Percentiles rank a stretch among this genome's conserved stretches.
Evolutionary conservation across 2,797 vertebrate species (phyloP).

Genomic region (Aldrovandia affinis): DNA sequence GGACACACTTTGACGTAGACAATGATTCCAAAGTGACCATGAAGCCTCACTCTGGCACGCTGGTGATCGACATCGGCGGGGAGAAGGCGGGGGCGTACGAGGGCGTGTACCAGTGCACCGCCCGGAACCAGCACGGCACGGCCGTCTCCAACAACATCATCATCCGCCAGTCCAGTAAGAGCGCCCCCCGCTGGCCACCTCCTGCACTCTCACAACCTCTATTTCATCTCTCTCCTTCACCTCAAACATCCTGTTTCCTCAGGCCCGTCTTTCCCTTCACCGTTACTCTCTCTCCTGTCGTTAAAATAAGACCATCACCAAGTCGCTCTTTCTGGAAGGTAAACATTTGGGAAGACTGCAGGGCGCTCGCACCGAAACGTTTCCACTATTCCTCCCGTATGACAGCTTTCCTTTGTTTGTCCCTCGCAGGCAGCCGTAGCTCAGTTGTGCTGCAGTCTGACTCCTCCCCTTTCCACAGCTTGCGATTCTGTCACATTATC

Average conservation of each 20-base stretch:
- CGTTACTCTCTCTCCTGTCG: conserved; percentile 20
- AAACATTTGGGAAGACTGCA: conserved; percentile 48
- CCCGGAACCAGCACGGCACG: conserved; percentile 89
- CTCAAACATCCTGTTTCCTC: not conserved
- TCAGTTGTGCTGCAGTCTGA: conserved; percentile 31
- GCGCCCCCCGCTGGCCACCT: not conserved
- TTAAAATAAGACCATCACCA: conserved; percentile 62
- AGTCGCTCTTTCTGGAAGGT: conserved; percentile 65
- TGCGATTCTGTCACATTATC: too few species aligned
- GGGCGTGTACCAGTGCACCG: conserved; percentile 92
- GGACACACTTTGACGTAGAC: conserved; percentile 92
- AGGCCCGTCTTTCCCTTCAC: conserved; percentile 23
- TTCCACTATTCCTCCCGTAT: conserved; percentile 44
- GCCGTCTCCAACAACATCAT: conserved; percentile 91
- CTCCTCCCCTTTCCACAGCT: not conserved
- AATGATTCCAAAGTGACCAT: conserved; percentile 83
- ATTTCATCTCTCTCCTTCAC: not conserved
- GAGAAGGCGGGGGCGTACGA: conserved; percentile 88
- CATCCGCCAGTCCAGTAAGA: conserved; percentile 90
- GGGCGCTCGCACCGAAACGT: conserved; percentile 47
- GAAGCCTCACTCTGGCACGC: conserved; percentile 86
- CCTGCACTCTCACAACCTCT: not conserved
- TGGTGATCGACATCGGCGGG: conserved; percentile 88
- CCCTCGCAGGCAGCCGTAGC: conserved; percentile 11
- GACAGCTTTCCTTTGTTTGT: conserved; percentile 27